phyloP scores from a whole-genome alignment of 2,797 vertebrate species.

The Champsocephalus esox region DNA sequence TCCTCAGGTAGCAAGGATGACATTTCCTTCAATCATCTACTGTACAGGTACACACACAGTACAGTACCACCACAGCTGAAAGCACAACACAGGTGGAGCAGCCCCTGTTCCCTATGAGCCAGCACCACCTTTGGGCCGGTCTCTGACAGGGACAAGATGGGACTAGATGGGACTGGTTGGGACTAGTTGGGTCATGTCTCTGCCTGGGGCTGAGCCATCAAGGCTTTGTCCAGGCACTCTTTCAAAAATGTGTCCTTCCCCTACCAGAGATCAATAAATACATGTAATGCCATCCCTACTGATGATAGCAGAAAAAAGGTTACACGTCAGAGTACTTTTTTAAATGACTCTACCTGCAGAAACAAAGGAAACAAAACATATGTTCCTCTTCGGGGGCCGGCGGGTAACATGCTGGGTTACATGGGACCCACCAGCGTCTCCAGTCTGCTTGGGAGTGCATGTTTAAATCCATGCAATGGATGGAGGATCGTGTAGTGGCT shows the following conservation, averaged over 20 bases:
- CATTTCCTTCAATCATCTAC: background rate
- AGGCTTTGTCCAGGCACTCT: background rate
- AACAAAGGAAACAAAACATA: background rate
- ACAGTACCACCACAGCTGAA: background rate
- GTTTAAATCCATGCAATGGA: background rate
- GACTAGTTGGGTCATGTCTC: background rate
- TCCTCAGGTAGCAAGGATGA: background rate
- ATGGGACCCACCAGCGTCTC: background rate
- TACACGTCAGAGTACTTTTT: background rate
- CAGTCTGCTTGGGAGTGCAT: no score
- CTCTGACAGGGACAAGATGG: background rate
- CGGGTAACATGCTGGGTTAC: background rate
- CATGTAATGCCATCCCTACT: background rate
- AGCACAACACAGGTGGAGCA: no score
- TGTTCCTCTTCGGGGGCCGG: background rate
- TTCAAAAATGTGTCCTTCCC: conserved; percentile 13
- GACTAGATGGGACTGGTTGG: no score
- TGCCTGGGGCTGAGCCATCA: background rate
- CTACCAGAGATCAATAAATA: background rate
- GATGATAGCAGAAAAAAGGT: background rate
- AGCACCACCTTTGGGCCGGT: background rate
- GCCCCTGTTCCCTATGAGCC: no score
- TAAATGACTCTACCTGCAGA: background rate
- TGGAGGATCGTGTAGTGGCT: conserved; percentile 7
- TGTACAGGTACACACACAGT: background rate